Evolutionary conservation across 2,797 vertebrate species (phyloP).

Genomic region (Poecilia wingei): DNA sequence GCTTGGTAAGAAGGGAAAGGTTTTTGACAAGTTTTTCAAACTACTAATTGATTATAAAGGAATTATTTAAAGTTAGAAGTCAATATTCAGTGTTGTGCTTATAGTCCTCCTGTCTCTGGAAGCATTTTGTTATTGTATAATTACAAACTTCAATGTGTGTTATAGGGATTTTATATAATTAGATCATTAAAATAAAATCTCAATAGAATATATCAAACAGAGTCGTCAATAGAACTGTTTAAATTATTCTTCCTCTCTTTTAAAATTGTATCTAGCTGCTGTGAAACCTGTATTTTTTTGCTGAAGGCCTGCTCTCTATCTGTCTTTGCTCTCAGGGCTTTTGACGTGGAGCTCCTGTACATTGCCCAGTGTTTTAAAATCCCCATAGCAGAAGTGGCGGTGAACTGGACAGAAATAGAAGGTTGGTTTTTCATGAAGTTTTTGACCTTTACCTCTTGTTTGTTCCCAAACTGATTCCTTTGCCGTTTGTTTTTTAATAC

Average conservation of each 20-base stretch:
- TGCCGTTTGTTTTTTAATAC: not conserved
- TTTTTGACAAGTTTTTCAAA: not conserved
- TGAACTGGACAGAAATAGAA: slow-evolving; percentile 99
- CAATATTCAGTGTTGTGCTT: not conserved
- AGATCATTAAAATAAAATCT: no score
- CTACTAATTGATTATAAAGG: not conserved
- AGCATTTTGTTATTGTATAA: not conserved
- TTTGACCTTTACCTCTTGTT: slow-evolving; percentile 7
- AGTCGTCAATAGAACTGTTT: not conserved
- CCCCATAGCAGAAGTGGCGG: slow-evolving; percentile 94
- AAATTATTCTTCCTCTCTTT: not conserved
- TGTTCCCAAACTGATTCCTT: slow-evolving; percentile 8
- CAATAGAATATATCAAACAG: no score
- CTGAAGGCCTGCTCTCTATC: slow-evolving; percentile 7
- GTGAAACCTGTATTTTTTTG: not conserved
- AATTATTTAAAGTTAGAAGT: not conserved
- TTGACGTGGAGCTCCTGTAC: slow-evolving; percentile 96
- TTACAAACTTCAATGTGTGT: not conserved
- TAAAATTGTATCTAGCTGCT: not conserved
- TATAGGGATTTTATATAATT: not conserved
- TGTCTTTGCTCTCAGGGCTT: slow-evolving; percentile 84
- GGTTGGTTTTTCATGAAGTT: slow-evolving; percentile 73
- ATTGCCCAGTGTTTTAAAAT: slow-evolving; percentile 93
- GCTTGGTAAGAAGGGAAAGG: not conserved
- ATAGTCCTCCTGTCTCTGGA: not conserved